Evolutionary conservation across 2,888 invertebrate species (phyloP), one percentile per base, ranked within the genome.

Genomic region (Eugnorisma glareosa): DNA sequence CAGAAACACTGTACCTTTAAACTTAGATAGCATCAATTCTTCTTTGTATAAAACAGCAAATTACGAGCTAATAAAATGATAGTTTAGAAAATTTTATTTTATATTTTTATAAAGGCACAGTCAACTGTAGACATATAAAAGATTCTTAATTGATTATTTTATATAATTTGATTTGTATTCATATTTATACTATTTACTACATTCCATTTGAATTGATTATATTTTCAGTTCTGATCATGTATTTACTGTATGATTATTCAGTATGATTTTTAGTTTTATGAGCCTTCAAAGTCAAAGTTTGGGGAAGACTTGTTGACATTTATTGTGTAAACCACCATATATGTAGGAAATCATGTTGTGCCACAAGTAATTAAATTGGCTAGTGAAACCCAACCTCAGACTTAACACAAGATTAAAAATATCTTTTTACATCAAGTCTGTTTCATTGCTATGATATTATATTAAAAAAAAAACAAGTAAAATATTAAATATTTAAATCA

Each of bases 1-100:
- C 1, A 93, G 96, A 68, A 95, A 96, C 24, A 97, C 98, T 15
- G 98, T 98, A 18, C 98, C 97, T 43, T 24, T 43, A 15, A 85
- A 90, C 77, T 89, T 95, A 71, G 79, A 85, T 59, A 61, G 79
- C n/a, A 67, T 83, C 67, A 79, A 76, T 68, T 43, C 51, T 13
- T 66, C 72, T 4, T 48, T 72, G 40, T 68, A 37, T 59, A 51
- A 59, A 48, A 54, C 68, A 61, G 84, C 86, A 5, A 74, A 75
- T 31, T 84, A 86, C 35, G 71, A 82, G 21, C 31, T 77, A 63
- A 61, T 83, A 66, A 77, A 85, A 73, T 86, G 40, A 87, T 71
- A 37, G 15, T n/a, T 24, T n/a, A 21, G 37, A 43, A 28, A 48
- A 48, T 35, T 28, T 59, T n/a, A 54, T 48, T 57, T 31, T 77